phyloP scores from a whole-genome alignment of 2,888 invertebrate species.

The Subacronicta megacephala region DNA sequence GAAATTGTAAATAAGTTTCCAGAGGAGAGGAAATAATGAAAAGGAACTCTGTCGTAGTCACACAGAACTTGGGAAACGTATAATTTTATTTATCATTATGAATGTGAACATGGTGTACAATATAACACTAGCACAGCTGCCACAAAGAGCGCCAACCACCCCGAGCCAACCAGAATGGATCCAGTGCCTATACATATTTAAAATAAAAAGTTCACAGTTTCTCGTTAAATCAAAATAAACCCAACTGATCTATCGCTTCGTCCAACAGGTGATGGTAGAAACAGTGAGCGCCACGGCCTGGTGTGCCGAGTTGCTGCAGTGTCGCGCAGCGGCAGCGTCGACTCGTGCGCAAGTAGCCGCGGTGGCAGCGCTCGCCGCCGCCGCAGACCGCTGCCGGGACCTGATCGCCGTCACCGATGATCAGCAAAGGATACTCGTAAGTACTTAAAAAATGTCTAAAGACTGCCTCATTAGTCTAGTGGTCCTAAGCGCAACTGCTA shows the following conservation, averaged over 20 bases:
- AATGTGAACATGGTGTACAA: too few relatives aligned
- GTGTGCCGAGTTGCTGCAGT: constrained; percentile 93
- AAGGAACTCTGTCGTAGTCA: background rate
- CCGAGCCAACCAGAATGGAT: too few relatives aligned
- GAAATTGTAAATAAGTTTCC: background rate
- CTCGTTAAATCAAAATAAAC: too few relatives aligned
- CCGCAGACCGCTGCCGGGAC: constrained; percentile 96
- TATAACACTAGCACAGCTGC: too few relatives aligned
- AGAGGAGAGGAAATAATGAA: constrained; percentile 10
- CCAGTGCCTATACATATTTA: too few relatives aligned
- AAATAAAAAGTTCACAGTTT: too few relatives aligned
- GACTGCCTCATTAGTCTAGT: too few relatives aligned
- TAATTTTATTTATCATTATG: too few relatives aligned
- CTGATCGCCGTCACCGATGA: constrained; percentile 96
- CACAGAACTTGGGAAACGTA: too few relatives aligned
- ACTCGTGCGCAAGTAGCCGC: constrained; percentile 94
- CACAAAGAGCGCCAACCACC: too few relatives aligned
- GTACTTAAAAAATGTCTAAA: too few relatives aligned
- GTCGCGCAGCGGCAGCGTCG: constrained; percentile 94
- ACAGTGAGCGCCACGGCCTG: constrained; percentile 90
- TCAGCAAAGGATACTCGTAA: constrained; percentile 94
- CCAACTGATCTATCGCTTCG: constrained; percentile 4
- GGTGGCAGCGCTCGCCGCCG: constrained; percentile 94
- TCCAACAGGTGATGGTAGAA: constrained; percentile 91
- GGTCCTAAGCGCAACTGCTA: too few relatives aligned